A percentile compares a stretch with the other conserved stretches of the same genome.
phyloP scores from a whole-genome alignment of 64 coral and sea anemone genomes.

The Acropora tenuis region DNA sequence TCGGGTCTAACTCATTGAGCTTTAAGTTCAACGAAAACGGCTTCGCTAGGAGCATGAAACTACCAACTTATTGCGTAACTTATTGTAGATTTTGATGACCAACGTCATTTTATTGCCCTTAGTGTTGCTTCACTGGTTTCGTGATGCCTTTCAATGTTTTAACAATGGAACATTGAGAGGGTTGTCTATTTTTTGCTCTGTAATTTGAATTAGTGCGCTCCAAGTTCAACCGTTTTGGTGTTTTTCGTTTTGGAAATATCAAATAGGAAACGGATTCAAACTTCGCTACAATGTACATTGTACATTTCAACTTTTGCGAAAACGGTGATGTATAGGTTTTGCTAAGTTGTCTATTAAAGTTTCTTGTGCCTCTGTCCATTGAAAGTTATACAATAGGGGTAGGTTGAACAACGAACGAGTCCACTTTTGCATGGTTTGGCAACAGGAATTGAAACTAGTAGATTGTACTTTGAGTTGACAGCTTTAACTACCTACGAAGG shows the following conservation, averaged over 20 bases:
- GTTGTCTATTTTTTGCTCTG: background rate
- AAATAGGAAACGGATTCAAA: too few species aligned
- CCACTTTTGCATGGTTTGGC: too few species aligned
- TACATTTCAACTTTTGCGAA: too few species aligned
- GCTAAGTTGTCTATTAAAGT: too few species aligned
- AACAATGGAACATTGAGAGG: background rate
- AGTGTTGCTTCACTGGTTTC: background rate
- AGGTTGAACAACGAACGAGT: too few species aligned
- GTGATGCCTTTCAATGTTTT: background rate
- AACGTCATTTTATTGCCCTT: background rate
- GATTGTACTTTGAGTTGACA: background rate
- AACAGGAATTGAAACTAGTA: background rate
- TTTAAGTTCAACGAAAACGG: too few species aligned
- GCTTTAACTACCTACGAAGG: background rate
- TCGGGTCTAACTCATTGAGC: too few species aligned
- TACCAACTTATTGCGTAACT: background rate
- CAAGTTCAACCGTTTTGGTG: background rate
- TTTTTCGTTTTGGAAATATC: background rate
- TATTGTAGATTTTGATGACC: background rate
- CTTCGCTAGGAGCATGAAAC: too few species aligned
- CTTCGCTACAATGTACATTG: too few species aligned
- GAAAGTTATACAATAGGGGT: too few species aligned
- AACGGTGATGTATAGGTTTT: too few species aligned
- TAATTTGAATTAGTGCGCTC: background rate
- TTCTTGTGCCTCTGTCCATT: too few species aligned